phyloP scores from a whole-genome alignment of 2,888 invertebrate genomes.

The Phymatocera aterrima region DNA sequence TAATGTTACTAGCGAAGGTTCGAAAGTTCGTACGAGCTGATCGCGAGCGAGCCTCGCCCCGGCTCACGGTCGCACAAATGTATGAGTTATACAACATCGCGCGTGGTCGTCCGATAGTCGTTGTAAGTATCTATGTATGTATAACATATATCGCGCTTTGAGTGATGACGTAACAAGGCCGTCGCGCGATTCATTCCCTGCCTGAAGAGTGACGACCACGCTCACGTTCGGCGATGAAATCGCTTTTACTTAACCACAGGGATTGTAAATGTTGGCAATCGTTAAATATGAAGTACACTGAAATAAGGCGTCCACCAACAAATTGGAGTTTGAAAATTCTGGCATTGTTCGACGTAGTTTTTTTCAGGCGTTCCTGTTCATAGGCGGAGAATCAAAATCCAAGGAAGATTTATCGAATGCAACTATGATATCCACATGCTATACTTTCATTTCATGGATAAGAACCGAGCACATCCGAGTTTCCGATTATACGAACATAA shows the following conservation, averaged over 20 bases:
- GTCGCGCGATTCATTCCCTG: constrained; percentile 41
- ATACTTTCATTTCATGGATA: too few relatives aligned
- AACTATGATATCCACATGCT: too few relatives aligned
- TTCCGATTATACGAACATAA: too few relatives aligned
- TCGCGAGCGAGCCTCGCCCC: background rate
- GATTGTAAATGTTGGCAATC: background rate
- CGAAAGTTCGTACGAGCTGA: background rate
- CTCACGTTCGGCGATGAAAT: background rate
- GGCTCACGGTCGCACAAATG: background rate
- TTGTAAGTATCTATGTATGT: constrained; percentile 6
- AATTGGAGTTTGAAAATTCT: background rate
- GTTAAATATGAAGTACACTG: background rate
- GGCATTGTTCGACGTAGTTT: background rate
- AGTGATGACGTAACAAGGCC: constrained; percentile 45
- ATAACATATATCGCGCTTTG: constrained; percentile 6
- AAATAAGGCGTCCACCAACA: background rate
- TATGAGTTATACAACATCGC: background rate
- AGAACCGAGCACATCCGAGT: too few relatives aligned
- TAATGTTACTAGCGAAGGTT: constrained; percentile 7
- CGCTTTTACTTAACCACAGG: constrained; percentile 10
- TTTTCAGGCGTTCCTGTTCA: background rate
- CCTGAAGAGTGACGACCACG: constrained; percentile 6
- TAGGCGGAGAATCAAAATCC: too few relatives aligned
- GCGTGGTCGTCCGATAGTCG: constrained; percentile 1
- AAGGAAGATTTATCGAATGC: too few relatives aligned